Evolutionary conservation across 2,888 invertebrate genomes (phyloP), one percentile per base, ranked within the genome.

Genomic region (Epirrhoe alternata): DNA sequence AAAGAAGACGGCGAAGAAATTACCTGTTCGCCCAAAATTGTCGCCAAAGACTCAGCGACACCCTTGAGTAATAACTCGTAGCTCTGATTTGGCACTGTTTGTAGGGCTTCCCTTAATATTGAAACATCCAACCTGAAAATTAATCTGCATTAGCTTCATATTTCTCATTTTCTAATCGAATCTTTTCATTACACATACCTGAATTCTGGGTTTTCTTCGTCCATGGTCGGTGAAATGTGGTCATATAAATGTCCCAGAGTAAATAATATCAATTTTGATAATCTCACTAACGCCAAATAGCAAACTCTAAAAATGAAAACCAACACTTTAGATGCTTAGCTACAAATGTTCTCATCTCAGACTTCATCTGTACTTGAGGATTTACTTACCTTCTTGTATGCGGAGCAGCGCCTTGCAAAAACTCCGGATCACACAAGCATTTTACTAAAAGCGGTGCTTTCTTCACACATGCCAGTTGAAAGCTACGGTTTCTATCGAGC

Each of bases 191-290:
- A 42, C 38, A 71, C 62, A 74, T 83, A 92, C 93, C 92, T 88
- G 70, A 87, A 86, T 45, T 92, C 92, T 71, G 87, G 82, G 58
- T 76, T 89, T 77, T 77, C 85, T 76, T 88, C 92, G 80, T 87
- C 90, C 83, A 83, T 94, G 87, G 91, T 90, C 69, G 79, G 95
- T 83, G 85, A 95, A 85, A 85, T 94, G 91, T 87, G 88, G 83
- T 96, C 96, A 88, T 96, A 94, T 24, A 97, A 95, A 81, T 97
- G 97, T 8, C 97, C 98, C 69, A 98, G 95, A 7, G 98, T 97
- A 38, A 97, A 97, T 60, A 99, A 92, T 78, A 98, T 95, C 67
- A 99, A 91, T 90, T 99, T 99, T 74, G 97, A 96, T 74, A 99
- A 94, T 83, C 97, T 97, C 78, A 99, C 94, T 72, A 98, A 96